A percentile compares a stretch with the other conserved stretches of the same genome.
Evolutionary conservation across 92 coral and sea anemone genomes (phyloP).

Genomic region (Pocillopora grandis): DNA sequence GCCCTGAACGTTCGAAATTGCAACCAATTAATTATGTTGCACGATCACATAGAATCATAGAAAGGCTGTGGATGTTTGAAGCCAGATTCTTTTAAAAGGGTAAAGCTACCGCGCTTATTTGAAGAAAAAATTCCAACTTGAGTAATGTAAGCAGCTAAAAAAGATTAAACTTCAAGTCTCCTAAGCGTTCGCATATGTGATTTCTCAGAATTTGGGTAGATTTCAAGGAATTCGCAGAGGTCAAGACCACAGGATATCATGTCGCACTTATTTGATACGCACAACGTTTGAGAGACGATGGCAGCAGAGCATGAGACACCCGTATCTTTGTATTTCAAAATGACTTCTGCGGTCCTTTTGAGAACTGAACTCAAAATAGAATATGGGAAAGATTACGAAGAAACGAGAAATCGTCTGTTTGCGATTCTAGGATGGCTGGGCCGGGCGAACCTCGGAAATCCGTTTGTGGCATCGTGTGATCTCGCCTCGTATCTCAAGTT

Average conservation of each 20-base stretch:
- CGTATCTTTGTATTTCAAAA: neutral
- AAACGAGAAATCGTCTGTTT: neutral
- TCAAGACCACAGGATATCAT: neutral
- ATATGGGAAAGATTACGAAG: too few species aligned
- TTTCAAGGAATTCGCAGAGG: slow-evolving; percentile 1
- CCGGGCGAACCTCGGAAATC: neutral
- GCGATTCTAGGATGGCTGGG: neutral
- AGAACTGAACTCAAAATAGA: neutral
- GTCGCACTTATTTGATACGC: neutral
- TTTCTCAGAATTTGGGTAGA: slow-evolving; percentile 10
- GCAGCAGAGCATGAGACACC: neutral
- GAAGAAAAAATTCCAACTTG: too few species aligned
- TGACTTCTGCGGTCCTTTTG: neutral
- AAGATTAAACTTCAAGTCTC: slow-evolving; percentile 9
- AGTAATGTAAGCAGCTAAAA: too few species aligned
- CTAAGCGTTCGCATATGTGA: neutral
- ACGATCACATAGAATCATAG: too few species aligned
- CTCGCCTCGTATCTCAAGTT: neutral
- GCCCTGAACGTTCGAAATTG: too few species aligned
- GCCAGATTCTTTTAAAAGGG: too few species aligned
- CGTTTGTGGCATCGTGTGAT: neutral
- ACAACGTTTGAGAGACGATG: neutral
- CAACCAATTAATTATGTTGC: too few species aligned
- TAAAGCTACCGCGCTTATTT: too few species aligned
- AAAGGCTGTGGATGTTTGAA: too few species aligned